Base-by-base conservation (phyloP, 2,797 vertebrate species). In the Characodon lateralis region DNA sequence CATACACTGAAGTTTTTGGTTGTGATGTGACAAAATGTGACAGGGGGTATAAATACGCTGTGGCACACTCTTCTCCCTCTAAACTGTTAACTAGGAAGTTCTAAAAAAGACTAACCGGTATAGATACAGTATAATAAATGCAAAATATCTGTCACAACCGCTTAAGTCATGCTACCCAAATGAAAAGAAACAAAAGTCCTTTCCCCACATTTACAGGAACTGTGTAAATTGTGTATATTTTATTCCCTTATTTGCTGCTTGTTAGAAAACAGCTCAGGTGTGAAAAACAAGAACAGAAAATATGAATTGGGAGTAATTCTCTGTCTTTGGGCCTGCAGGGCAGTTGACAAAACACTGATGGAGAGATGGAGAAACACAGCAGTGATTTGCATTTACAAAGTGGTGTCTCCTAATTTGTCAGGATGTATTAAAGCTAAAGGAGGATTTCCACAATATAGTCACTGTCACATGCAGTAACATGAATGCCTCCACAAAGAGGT, bases 351-450 rank as follows among this genome's bases (percentile, higher is more conserved):
- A 94, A 92, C 90, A 93, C 93, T 94, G 93, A 94, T 91, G 92
- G 94, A 94, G 93, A 94, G 93, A 93, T 75, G 61, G 83, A 93
- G 87, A 84, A 93, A 93, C 90, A 89, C 91, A 86, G 81, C 73
- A 78, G 81, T 87, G 87, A 95, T 95, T 95, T 95, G 93, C 93
- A 95, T 95, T 95, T 93, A 95, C 94, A 95, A 95, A 94, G 89
- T 90, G 88, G 91, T 82, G 91, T 93, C 92, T 95, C 90, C 89
- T 90, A 85, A 87, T 89, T 88, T 95, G 95, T 95, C 95, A 92
- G 93, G 91, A 94, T 92, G 83, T 90, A 93, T 95, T 94, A 94
- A 94, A 91, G 82, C 87, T 83, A 72, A 71, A 76, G 74, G 91
- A 92, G 88, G 89, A 91, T 83, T 90, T 85, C 73, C 85, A 89